phyloP scores from a whole-genome alignment of 2,797 vertebrate genomes.

The Pampus argenteus region DNA sequence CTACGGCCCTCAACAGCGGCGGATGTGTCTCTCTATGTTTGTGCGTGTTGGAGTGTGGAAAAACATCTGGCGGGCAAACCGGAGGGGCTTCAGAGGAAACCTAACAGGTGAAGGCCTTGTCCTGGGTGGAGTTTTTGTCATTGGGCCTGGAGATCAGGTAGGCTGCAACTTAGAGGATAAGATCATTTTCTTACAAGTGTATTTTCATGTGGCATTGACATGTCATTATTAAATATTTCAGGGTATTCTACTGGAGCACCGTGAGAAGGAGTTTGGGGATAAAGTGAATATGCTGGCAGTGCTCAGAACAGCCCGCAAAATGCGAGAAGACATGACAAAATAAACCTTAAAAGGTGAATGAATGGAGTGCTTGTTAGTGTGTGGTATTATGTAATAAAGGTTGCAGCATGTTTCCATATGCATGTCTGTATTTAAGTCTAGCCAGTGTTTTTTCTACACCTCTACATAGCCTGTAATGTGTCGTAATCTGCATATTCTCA shows the following conservation, averaged over 20 bases:
- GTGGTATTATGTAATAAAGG: slow-evolving; percentile 14
- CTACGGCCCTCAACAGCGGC: slow-evolving; percentile 88
- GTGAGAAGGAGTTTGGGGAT: slow-evolving; percentile 95
- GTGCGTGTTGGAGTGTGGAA: slow-evolving; percentile 89
- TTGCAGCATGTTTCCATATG: slow-evolving; percentile 15
- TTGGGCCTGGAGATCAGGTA: slow-evolving; percentile 90
- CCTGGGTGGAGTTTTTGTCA: slow-evolving; percentile 91
- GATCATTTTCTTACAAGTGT: background rate
- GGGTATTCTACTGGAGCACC: slow-evolving; percentile 94
- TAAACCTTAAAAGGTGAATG: slow-evolving; percentile 41
- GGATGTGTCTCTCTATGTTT: slow-evolving; percentile 86
- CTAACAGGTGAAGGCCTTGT: slow-evolving; percentile 90
- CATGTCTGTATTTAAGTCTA: slow-evolving; percentile 4
- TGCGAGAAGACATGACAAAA: slow-evolving; percentile 52
- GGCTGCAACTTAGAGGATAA: background rate
- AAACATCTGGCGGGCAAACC: slow-evolving; percentile 88
- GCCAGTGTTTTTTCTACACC: background rate
- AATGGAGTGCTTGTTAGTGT: slow-evolving; percentile 25
- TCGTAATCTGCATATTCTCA: background rate
- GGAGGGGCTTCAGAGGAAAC: slow-evolving; percentile 88
- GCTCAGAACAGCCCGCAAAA: slow-evolving; percentile 87
- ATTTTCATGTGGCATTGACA: slow-evolving; percentile 6
- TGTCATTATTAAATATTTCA: slow-evolving; percentile 63
- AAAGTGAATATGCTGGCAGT: slow-evolving; percentile 87
- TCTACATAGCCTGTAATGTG: background rate